phyloP scores from a whole-genome alignment of 2,888 invertebrate genomes.

The Andrena flavipes region DNA sequence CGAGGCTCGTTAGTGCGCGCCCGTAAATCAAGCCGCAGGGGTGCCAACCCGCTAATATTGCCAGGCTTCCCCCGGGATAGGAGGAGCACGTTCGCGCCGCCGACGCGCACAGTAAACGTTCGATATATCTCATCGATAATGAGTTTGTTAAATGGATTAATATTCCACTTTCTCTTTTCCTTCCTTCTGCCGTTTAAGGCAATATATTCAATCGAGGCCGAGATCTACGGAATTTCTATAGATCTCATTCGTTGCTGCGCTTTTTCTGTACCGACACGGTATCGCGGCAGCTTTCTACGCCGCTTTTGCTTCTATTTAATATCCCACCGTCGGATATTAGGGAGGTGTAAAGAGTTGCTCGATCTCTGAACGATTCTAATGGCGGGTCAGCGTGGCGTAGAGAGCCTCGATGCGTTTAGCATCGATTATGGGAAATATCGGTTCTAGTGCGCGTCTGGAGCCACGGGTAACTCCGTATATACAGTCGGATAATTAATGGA shows the following conservation, averaged over 20 bases:
- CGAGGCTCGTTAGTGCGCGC: constrained; percentile 82
- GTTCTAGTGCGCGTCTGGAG: constrained; percentile 72
- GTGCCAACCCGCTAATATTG: constrained; percentile 83
- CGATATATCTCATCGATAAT: constrained; percentile 83
- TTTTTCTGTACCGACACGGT: background rate
- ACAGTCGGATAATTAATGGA: constrained; percentile 82
- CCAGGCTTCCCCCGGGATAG: constrained; percentile 73
- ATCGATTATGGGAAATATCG: constrained; percentile 45
- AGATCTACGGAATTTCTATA: constrained; percentile 13
- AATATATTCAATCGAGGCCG: constrained; percentile 1
- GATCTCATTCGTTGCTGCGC: background rate
- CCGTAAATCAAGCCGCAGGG: constrained; percentile 84
- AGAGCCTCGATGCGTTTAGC: constrained; percentile 9
- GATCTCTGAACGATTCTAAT: background rate
- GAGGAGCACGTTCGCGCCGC: constrained; percentile 77
- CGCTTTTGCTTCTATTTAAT: background rate
- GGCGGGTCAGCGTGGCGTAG: constrained; percentile 12
- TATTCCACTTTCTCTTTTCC: constrained; percentile 71
- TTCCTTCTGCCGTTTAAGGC: constrained; percentile 29
- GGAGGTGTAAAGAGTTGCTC: background rate
- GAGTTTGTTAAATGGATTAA: constrained; percentile 84
- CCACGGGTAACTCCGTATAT: constrained; percentile 59
- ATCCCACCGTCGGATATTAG: background rate
- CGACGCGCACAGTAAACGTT: constrained; percentile 81
- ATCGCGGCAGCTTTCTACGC: background rate